Percentiles rank a stretch among this genome's conserved stretches.
These are phyloP conservation scores for Halesus radiatus DNA, from an alignment of 1,140 invertebrate species.

Conservation along the genomic window DNA sequence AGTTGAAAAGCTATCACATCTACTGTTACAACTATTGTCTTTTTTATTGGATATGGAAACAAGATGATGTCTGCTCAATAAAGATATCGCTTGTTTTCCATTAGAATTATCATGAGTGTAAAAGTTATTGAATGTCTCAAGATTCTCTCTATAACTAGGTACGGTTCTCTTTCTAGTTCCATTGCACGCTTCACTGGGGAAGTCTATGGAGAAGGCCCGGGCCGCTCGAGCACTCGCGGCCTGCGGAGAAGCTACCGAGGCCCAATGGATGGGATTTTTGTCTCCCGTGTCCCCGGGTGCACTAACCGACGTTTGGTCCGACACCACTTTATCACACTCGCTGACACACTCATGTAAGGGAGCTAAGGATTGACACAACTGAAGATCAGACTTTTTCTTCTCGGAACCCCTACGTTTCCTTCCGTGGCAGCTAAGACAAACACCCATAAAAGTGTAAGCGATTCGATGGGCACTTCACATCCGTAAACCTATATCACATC, in stretches of 20 bases:
- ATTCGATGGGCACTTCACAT: conserved; percentile 62
- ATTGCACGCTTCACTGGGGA: conserved; percentile 60
- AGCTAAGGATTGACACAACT: conserved; percentile 37
- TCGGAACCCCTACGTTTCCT: conserved; percentile 68
- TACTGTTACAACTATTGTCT: conserved; percentile 47
- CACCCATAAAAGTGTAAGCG: conserved; percentile 69
- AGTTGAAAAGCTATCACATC: conserved; percentile 44
- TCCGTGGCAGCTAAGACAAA: conserved; percentile 70
- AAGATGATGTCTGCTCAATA: conserved; percentile 35
- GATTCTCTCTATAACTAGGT: conserved; percentile 38
- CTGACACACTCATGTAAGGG: conserved; percentile 45
- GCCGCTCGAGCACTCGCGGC: conserved; percentile 22
- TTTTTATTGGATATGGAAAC: conserved; percentile 44
- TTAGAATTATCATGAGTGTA: conserved; percentile 40
- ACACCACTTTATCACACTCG: conserved; percentile 40
- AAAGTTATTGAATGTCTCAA: conserved; percentile 36
- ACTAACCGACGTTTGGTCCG: conserved; percentile 43
- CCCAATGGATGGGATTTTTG: conserved; percentile 44
- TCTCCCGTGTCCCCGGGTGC: conserved; percentile 54
- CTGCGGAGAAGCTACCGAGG: conserved; percentile 53
- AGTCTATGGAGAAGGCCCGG: conserved; percentile 56
- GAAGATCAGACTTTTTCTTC: conserved; percentile 58
- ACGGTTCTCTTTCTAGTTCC: conserved; percentile 54
- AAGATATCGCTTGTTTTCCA: conserved; percentile 47
- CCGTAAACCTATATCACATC: conserved; percentile 59